Base-by-base conservation (phyloP, 23 tunicate genomes). In the Trididemnum clinides region DNA sequence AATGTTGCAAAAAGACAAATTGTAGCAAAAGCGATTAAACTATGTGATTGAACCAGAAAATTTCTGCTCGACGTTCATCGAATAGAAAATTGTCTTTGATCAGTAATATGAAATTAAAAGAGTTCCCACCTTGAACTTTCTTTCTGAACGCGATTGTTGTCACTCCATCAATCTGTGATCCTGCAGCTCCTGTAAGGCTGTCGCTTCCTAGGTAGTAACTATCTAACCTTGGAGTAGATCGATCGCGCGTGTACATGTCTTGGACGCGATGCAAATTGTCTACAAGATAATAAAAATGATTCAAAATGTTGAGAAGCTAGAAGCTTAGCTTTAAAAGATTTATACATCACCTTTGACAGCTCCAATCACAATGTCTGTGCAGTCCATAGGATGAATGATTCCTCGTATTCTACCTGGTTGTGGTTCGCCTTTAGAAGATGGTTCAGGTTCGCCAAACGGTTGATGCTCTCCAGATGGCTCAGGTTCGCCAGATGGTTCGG, bases 191-290 rank as follows among this genome's bases (percentile, higher is more conserved):
- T 35, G 97, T 92, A 2, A 92, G 33, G 64, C 83, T 88, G 57
- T 92, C 97, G 0, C 31, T 49, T 22, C 97, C 97, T 0, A 84
- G 83, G 57, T 84, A 92, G 77, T 64, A 87, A 29, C 27, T 19
- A 50, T 92, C 97, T 3, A 86, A 54, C 28, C 86, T 50, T 1
- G 97, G 97, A 20, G 97, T 87, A 15, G 97, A 92, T 51, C 97
- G 59, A 38, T 92, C 97, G 10, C 91, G 58, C n/a, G 97, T 92
- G 88, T 87, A 92, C 84, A 82, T 87, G 77, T 92, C 97, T 39
- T 88, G 91, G 1, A 92, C 87, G 44, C 97, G 88, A 72, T 92
- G 90, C 29, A 90, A 59, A 18, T 62, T 21, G 58, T 26, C n/a
- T n/a, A n/a, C n/a, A n/a, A n/a, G n/a, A n/a, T n/a, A n/a, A n/a